Evolutionary conservation across 2,113 vertebrate genomes (phyloP), one percentile per base, ranked within the genome.

Genomic region (Aphyosemion australe): DNA sequence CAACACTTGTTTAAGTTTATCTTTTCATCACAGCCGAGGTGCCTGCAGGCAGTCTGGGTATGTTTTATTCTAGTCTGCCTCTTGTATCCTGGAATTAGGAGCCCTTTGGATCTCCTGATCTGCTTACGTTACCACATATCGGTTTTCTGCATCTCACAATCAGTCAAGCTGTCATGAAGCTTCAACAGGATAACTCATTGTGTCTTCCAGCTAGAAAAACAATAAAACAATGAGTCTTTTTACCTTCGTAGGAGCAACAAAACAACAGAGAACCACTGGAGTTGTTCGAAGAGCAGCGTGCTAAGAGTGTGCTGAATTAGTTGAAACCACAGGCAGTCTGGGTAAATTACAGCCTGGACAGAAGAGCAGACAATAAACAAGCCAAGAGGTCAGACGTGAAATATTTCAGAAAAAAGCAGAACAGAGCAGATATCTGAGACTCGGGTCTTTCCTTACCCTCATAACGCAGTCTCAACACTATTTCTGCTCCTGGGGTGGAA

Each of bases 391-490:
- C 70, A 78, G 54, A 57, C 12, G 59, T 55, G 49, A 65, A 82
- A 79, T 80, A 71, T 83, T 77, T 74, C 68, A 79, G 43, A 87
- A 83, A 76, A 83, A 67, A 55, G 53, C 51, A 63, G 65, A 61
- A 61, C 47, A 52, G 45, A 64, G 61, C 78, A 85, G 87, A 75
- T 62, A 90, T 86, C 86, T 87, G 73, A 87, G 73, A 78, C 69
- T 32, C 63, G 65, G 79, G 82, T 83, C 84, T 88, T 87, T 87
- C 85, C 76, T 89, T 89, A 82, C 86, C 55, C 72, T 64, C 85
- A 80, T 89, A 78, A 83, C 80, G 81, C 80, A 92, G 87, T 87
- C 90, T 93, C 88, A 89, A 92, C 90, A 92, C 73, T 76, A 75
- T 84, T 87, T 88, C 86, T 87, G 89, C 88, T 67, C 83, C 88